These are phyloP conservation scores for Eretmodus cyanostictus DNA, from an alignment of 2,113 vertebrate species.

Conservation along the genomic window DNA sequence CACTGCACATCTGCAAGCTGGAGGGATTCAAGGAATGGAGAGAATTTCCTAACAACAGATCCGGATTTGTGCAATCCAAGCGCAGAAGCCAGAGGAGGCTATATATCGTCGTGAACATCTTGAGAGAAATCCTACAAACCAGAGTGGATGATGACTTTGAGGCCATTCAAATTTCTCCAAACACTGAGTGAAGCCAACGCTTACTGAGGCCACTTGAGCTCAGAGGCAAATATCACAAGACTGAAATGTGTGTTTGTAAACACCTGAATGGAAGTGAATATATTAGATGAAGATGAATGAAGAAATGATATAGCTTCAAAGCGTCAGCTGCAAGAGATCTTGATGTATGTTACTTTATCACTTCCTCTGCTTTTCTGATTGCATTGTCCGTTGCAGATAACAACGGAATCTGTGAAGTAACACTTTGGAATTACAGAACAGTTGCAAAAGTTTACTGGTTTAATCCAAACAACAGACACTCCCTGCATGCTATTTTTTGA, in stretches of 20 bases:
- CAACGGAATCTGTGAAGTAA: background rate
- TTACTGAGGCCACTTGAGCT: background rate
- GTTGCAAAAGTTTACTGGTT: background rate
- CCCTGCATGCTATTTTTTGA: background rate
- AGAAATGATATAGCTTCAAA: background rate
- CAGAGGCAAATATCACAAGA: background rate
- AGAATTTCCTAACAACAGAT: background rate
- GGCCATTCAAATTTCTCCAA: background rate
- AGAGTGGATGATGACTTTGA: background rate
- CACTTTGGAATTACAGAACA: background rate
- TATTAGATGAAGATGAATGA: background rate
- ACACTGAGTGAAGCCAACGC: background rate
- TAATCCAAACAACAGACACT: background rate
- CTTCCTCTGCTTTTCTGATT: background rate
- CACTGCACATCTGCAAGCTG: background rate
- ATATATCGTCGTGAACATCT: background rate
- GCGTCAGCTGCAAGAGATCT: background rate
- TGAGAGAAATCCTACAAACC: background rate
- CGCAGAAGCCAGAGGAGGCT: background rate
- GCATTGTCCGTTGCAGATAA: background rate
- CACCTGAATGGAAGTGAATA: background rate
- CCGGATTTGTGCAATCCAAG: fast-evolving
- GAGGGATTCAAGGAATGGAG: background rate
- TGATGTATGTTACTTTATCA: background rate
- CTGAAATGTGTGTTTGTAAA: background rate